phyloP scores from a whole-genome alignment of 2,797 vertebrate genomes.

The Catamblyrhynchus diadema region DNA sequence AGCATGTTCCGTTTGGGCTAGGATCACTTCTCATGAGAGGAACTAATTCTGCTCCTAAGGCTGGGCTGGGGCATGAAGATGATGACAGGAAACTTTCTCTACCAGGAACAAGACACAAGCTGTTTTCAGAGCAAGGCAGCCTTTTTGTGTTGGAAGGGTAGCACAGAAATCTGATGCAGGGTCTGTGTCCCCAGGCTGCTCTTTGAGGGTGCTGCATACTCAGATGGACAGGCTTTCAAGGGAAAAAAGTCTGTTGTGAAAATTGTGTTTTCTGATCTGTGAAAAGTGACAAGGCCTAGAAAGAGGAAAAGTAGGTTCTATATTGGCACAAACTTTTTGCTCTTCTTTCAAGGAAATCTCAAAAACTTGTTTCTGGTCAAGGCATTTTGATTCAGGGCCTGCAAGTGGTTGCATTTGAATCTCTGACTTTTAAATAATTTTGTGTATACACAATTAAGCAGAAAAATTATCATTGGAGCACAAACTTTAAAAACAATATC shows the following conservation, averaged over 20 bases:
- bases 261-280: background rate
- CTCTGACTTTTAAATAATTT: background rate
- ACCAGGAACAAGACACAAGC: background rate
- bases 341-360: background rate
- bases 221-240: background rate
- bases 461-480: background rate
- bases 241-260: background rate
- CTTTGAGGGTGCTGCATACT: background rate
- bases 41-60: background rate
- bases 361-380: background rate
- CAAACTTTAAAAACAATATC: background rate
- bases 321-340: background rate
- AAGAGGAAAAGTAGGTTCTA: background rate
- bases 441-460: background rate
- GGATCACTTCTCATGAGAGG: background rate
- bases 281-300: background rate
- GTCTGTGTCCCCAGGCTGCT: background rate
- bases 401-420: background rate
- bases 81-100: background rate
- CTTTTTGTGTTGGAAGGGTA: background rate
- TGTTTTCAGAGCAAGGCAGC: background rate
- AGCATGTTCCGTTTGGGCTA: rapidly evolving
- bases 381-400: background rate
- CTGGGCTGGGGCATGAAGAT: background rate
- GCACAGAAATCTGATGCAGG: background rate